Base-by-base conservation (phyloP, 2,888 invertebrate species). In the Metallyticus violacea region DNA sequence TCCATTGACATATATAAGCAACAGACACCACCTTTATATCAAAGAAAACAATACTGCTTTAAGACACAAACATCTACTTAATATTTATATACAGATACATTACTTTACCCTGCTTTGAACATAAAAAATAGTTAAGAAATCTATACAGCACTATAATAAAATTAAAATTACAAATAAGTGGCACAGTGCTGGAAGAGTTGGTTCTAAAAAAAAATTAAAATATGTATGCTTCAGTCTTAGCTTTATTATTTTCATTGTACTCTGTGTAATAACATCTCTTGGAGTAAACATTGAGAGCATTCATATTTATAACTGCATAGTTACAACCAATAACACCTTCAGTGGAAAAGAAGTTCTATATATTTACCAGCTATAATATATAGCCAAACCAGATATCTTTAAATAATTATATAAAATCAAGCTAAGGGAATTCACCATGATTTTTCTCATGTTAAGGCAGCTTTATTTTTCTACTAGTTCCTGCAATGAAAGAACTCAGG, bases 41-140 rank as follows among this genome's bases (percentile, higher is more conserved):
- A 62, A 81, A 81, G 30, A 26, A 81, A 81, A 62, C 81, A 81
- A 81, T 62, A 81, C 62, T 81, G 81, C 40, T 81, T 81, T 62
- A 29, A 81, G 40, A 81, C 26, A 62, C 62, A 62, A 9, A 81
- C 25, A 26, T 25, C 62, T 81, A 81, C 40, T 26, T 62, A 29
- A 25, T 80, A 28, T 80, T 81, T 81, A 81, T 81, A 26, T 81
- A 62, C 62, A 81, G 40, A 81, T 15, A 26, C 15, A 7, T 81
- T 62, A 62, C 62, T 62, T 62, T 81, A 81, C 81, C 29, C 81
- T 40, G 40, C 30, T 81, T 81, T 30, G 62, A 62, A 81, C n/a
- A 81, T 81, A 81, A 81, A 40, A 28, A 29, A 27, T 29, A 29
- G 22, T 29, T 80, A 28, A 80, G 79, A 81, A 62, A 40, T 81